phyloP scores from a whole-genome alignment of 2,797 vertebrate species.

The Bradypodion pumilum region DNA sequence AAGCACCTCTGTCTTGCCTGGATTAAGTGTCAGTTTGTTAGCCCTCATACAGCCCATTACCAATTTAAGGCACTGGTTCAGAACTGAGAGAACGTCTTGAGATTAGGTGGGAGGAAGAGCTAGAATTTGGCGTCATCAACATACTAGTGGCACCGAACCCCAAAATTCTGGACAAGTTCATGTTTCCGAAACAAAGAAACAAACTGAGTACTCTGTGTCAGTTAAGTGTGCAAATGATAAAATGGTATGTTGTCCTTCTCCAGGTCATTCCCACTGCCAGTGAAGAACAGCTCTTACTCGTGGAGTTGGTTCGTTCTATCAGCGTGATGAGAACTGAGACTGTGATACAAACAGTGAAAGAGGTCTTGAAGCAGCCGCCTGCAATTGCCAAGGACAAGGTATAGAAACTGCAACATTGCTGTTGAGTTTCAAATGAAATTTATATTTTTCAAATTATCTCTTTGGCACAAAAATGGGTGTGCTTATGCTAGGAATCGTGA shows the following conservation, averaged over 20 bases:
- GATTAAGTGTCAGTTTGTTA: no score
- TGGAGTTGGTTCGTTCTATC: conserved; percentile 95
- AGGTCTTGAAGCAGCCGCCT: conserved; percentile 97
- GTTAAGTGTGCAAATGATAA: not conserved
- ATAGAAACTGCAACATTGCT: conserved; percentile 13
- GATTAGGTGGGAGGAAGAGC: no score
- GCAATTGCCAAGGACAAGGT: conserved; percentile 98
- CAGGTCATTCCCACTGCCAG: conserved; percentile 94
- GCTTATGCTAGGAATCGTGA: not conserved
- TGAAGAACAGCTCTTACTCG: conserved; percentile 94
- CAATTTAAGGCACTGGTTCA: no score
- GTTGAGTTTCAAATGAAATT: not conserved
- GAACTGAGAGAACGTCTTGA: no score
- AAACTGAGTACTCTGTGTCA: not conserved
- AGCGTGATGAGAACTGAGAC: conserved; percentile 98
- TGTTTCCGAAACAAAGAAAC: no score
- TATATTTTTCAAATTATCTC: not conserved
- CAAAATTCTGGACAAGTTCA: no score
- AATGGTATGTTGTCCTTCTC: conserved; percentile 10
- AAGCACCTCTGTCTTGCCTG: no score
- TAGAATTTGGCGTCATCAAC: no score
- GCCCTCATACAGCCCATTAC: no score
- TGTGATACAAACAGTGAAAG: conserved; percentile 96
- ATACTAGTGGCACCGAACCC: no score
- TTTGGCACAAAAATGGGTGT: not conserved